Percentiles rank a stretch among this genome's conserved stretches.
These are phyloP conservation scores for Neoscelio sp. DNA, from an alignment of 2,888 invertebrate genomes.

Conservation along the genomic window DNA sequence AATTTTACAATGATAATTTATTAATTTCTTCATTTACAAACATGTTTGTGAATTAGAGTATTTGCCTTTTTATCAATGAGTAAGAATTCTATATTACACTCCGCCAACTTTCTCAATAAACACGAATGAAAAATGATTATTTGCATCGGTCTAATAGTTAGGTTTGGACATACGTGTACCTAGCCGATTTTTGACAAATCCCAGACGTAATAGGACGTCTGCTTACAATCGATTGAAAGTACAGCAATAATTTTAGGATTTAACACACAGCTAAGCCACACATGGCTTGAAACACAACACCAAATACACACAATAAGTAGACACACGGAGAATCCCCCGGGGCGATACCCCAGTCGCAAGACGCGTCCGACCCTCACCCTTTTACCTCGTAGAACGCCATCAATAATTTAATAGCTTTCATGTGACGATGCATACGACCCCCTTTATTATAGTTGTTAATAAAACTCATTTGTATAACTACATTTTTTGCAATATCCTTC, in stretches of 20 bases:
- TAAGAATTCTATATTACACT: too few species aligned
- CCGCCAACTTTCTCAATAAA: too few species aligned
- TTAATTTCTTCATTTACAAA: too few species aligned
- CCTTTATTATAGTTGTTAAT: background rate
- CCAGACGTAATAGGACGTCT: conserved; percentile 11
- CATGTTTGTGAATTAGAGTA: too few species aligned
- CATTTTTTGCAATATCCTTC: too few species aligned
- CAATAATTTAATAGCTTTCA: conserved; percentile 51
- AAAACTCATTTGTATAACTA: background rate
- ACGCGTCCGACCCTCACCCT: conserved; percentile 53
- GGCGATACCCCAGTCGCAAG: conserved; percentile 45
- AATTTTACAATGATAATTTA: too few species aligned
- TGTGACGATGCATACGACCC: conserved; percentile 10
- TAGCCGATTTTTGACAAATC: conserved; percentile 18
- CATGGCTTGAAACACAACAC: conserved; percentile 70
- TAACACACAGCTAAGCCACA: conserved; percentile 73
- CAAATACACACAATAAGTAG: conserved; percentile 68
- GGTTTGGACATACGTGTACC: background rate
- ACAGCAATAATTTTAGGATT: conserved; percentile 70
- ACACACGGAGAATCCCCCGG: conserved; percentile 41
- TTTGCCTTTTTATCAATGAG: too few species aligned
- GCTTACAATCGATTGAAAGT: conserved; percentile 62
- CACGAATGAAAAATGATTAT: background rate
- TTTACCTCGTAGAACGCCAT: conserved; percentile 28
- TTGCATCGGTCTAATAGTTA: background rate